Evolutionary conservation across 2,797 vertebrate genomes (phyloP).

Genomic region (Thalassophryne amazonica): DNA sequence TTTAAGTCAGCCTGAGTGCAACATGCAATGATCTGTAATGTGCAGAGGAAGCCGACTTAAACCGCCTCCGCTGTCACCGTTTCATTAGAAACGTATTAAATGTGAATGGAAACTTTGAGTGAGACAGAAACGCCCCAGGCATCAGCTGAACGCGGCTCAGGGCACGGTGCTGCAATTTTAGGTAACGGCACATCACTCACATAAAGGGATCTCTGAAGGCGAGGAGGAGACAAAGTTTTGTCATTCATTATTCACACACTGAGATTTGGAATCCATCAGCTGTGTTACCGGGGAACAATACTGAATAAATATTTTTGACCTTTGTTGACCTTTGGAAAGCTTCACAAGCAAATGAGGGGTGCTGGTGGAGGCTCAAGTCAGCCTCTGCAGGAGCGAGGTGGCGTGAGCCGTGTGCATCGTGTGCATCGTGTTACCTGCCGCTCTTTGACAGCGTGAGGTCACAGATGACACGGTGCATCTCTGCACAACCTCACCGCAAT

Average conservation of each 20-base stretch:
- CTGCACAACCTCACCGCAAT: too few relatives aligned
- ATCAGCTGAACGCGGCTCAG: constrained; percentile 31
- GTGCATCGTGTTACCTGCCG: too few relatives aligned
- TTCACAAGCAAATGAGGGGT: too few relatives aligned
- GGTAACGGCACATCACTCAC: constrained; percentile 16
- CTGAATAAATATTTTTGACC: constrained; percentile 4
- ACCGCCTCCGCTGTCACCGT: constrained; percentile 36
- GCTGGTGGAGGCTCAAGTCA: too few relatives aligned
- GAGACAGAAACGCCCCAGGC: constrained; percentile 23
- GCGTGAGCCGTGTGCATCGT: too few relatives aligned
- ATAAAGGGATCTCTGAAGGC: constrained; percentile 14
- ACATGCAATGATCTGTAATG: constrained; percentile 61
- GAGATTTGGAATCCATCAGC: constrained; percentile 1
- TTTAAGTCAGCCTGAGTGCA: constrained; percentile 54
- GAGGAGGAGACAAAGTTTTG: constrained; percentile 4
- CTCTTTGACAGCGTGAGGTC: too few relatives aligned
- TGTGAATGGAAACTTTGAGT: constrained; percentile 48
- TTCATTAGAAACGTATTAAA: constrained; percentile 67
- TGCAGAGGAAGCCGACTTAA: constrained; percentile 38
- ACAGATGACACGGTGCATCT: too few relatives aligned
- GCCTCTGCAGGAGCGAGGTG: too few relatives aligned
- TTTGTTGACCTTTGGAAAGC: too few relatives aligned
- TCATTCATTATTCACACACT: constrained; percentile 45
- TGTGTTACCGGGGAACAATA: not conserved
- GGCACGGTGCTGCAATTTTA: constrained; percentile 24